These are phyloP conservation scores for Rutpela maculata DNA, from an alignment of 2,888 invertebrate species.

Conservation along the genomic window DNA sequence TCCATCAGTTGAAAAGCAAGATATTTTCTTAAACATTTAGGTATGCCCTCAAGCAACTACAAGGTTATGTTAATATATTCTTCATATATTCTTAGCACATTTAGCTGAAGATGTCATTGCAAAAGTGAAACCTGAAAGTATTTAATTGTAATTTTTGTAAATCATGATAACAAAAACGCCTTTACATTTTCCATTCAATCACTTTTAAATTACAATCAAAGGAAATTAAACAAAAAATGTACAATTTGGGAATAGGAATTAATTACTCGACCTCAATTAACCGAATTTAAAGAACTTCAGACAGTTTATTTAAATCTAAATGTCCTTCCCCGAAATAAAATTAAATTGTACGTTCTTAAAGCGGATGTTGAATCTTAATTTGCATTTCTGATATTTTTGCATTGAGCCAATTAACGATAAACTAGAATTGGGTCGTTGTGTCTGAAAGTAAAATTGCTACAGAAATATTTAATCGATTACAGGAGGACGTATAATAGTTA, in stretches of 20 bases:
- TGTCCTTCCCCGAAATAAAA: conserved; percentile 16
- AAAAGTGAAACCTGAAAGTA: no score
- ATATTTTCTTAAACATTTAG: no score
- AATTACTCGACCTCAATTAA: conserved; percentile 26
- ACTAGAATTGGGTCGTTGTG: background rate
- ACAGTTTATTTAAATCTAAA: conserved; percentile 15
- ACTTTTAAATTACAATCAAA: background rate
- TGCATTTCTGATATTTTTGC: conserved; percentile 8
- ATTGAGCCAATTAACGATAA: background rate
- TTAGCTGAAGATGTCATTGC: no score
- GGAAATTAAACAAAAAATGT: conserved; percentile 9
- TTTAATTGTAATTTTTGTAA: no score
- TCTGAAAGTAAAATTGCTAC: background rate
- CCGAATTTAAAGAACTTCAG: conserved; percentile 4
- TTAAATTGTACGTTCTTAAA: conserved; percentile 13
- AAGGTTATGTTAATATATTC: no score
- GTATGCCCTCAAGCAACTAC: no score
- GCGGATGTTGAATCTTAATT: background rate
- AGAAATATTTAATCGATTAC: background rate
- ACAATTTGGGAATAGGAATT: conserved; percentile 12
- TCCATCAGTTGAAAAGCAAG: no score
- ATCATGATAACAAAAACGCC: background rate
- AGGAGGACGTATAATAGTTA: no score
- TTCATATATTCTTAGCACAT: no score
- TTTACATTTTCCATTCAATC: background rate